Evolutionary conservation across 2,113 vertebrate species (phyloP).

Genomic region (Origma solitaria): DNA sequence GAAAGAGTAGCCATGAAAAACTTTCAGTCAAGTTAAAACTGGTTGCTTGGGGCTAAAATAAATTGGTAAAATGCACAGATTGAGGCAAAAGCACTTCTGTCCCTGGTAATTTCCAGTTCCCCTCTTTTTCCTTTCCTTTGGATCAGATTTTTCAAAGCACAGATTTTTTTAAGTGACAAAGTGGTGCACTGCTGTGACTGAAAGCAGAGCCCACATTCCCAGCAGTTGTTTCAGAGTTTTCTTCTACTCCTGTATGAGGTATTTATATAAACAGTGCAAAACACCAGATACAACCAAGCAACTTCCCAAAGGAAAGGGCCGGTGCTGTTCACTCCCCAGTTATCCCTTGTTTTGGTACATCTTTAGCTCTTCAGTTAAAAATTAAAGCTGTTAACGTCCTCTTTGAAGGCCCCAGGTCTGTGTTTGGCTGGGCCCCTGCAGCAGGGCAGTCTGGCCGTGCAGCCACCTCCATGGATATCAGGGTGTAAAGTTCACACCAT

Average conservation of each 20-base stretch:
- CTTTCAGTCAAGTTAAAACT: fast-evolving
- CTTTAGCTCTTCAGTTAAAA: neutral
- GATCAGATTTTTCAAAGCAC: neutral
- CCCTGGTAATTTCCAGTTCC: neutral
- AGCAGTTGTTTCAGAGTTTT: neutral
- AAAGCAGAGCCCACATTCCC: neutral
- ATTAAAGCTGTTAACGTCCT: neutral
- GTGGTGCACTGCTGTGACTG: neutral
- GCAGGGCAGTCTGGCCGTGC: neutral
- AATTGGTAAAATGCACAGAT: fast-evolving
- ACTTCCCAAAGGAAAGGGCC: neutral
- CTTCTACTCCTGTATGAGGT: neutral
- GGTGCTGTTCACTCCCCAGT: neutral
- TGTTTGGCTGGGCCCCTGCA: neutral
- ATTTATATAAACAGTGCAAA: neutral
- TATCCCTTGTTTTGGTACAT: neutral
- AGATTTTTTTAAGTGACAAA: neutral
- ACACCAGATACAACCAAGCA: neutral
- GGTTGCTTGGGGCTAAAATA: neutral
- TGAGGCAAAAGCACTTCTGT: neutral
- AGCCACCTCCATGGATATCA: neutral
- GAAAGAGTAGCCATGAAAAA: neutral
- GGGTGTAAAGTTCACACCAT: neutral
- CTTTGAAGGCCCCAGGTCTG: neutral
- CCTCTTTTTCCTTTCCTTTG: neutral